Evolutionary conservation across 2,888 invertebrate species (phyloP), one percentile per base, ranked within the genome.

Genomic region (Sinelater perroti): DNA sequence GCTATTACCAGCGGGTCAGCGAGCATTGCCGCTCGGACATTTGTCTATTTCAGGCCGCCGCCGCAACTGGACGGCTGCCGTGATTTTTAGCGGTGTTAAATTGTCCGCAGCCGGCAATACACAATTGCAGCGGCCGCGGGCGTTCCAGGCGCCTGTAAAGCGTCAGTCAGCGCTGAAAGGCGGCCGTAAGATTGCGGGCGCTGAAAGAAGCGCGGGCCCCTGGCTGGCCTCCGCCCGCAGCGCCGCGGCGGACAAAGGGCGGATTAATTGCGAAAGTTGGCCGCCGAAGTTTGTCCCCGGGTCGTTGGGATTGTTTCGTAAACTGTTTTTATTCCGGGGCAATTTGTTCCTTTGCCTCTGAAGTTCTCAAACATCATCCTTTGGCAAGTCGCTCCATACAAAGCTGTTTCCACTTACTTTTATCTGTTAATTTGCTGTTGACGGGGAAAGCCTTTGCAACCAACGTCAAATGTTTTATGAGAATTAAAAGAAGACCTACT

Each of bases 61-160:
- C 63, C 64, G 36, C 64, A 63, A 61, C 56, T 61, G 55, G 62
- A 64, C 62, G 59, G 59, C 18, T 21, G 50, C 56, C 56, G 63
- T 57, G 64, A 64, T 63, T 64, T 64, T 64, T 64, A 63, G 62
- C 64, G 63, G 64, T 61, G 61, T 59, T 63, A 61, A 64, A 64
- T 64, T 64, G 64, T 63, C 63, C 64, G 64, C 64, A 64, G 61
- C 64, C 55, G 63, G 64, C 63, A 63, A 64, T 64, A 63, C 60
- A 64, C 63, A 64, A 63, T 64, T 63, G 56, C 56, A 42, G 49
- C 51, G 38, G 56, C 56, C 52, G 56, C 52, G 53, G 51, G 46
- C 49, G 56, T 53, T 53, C 47, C 16, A 38, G 51, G 51, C 51
- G 56, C 47, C 57, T 49, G 53, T 50, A 50, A 54, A 53, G 45